Percentiles rank a stretch among this genome's conserved stretches.
Conservation (phyloP, 1,140 invertebrate genomes). For the Maconellicoccus hirsutus region DNA sequence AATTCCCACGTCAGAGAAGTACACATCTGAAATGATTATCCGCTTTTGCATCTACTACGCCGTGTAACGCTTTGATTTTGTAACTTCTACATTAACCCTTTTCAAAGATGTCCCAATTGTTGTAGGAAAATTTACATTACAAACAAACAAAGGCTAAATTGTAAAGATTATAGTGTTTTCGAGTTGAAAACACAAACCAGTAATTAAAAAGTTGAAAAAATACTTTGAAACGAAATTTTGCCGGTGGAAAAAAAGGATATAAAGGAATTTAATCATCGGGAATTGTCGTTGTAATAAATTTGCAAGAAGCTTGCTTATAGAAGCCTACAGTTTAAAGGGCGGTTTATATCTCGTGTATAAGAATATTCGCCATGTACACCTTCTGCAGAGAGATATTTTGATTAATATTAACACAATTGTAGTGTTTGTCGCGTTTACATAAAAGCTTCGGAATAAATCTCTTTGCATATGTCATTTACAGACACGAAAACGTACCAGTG, state of each 20-base stretch:
- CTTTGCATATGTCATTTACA: slow-evolving; percentile 9
- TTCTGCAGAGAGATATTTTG: not conserved
- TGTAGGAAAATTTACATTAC: not conserved
- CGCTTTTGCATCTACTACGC: too few relatives aligned
- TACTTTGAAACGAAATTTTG: not conserved
- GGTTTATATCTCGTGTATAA: not conserved
- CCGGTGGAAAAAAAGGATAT: not conserved
- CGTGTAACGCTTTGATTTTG: too few relatives aligned
- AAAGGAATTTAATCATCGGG: not conserved
- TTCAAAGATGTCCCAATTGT: not conserved
- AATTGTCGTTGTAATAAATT: not conserved
- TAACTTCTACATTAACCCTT: not conserved
- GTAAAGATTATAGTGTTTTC: too few relatives aligned
- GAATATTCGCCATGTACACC: not conserved
- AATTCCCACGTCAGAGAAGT: too few relatives aligned
- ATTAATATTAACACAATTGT: slow-evolving; percentile 1
- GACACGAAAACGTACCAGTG: not conserved
- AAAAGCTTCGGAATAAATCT: not conserved
- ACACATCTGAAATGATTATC: too few relatives aligned
- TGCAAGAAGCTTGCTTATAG: not conserved
- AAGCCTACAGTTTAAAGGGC: not conserved
- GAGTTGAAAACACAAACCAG: not conserved
- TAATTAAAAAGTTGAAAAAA: not conserved
- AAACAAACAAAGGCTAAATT: not conserved
- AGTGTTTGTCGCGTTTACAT: not conserved